Evolutionary conservation across 2,888 invertebrate species (phyloP), one percentile per base, ranked within the genome.

Genomic region (Heliconius ethilla): DNA sequence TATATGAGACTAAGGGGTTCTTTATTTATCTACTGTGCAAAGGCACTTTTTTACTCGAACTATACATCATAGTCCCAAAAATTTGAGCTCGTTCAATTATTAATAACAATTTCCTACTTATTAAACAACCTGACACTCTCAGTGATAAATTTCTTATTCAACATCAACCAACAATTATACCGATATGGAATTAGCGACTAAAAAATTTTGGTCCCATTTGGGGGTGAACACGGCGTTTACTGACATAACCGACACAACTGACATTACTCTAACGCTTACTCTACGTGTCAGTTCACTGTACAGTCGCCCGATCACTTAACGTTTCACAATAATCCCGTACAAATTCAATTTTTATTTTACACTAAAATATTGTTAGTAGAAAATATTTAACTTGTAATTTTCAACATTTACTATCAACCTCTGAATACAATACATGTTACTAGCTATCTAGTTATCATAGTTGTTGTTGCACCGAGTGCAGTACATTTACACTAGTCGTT

Each of bases 181-280:
- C 87, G 87, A 88, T 86, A 86, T 85, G 86, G 83, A 84, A 88
- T 86, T 87, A 86, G 87, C 87, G 87, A 87, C 84, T 85, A 86
- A 86, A 85, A 87, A 91, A 91, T 89, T 91, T 94, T 94, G 94
- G 94, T 93, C 94, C 94, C 94, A 82, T 84, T 63, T 63, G 83
- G 85, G 87, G 86, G 85, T 86, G 86, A 86, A 83, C 82, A 82
- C 83, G 82, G 81, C 55, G 51, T 18, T 13, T 62, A 37, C 59
- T n/a, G 62, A 29, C 59, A 37, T 25, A 13, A 62, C 55, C 37
- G 33, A 73, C 45, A 51, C 40, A 18, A 59, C 59, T 59, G 59
- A 55, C 59, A 59, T n/a, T 59, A n/a, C 22, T 70, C 70, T 70
- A 70, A 70, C 51, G 18, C 70, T 70, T 70, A 70, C 66, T 40